Percentiles rank a stretch among this genome's conserved stretches.
Conservation (phyloP, 1,140 invertebrate species). For the Bombyx mori region ASM3026992v2 NC_085118.1:1962501-1963000, state of each 20-base stretch:
- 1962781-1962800: conserved; percentile 20
- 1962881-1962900: conserved; percentile 34
- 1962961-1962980: conserved; percentile 21
- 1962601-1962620: no score
- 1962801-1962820: conserved; percentile 9
- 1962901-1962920: conserved; percentile 25
- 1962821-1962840: conserved; percentile 38
- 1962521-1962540: no score
- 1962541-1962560: no score
- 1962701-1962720: no score
- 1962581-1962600: no score
- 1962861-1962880: conserved; percentile 39
- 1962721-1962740: conserved; percentile 32
- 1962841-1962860: conserved; percentile 42
- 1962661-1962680: no score
- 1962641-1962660: no score
- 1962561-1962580: no score
- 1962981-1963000: conserved; percentile 23
- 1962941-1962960: conserved; percentile 55
- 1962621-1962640: no score
- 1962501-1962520: no score
- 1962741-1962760: conserved; percentile 19
- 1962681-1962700: no score
- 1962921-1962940: conserved; percentile 42
- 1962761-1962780: conserved; percentile 6